Percentiles rank a stretch among this genome's conserved stretches.
phyloP scores from a whole-genome alignment of 2,113 vertebrate genomes.

The Suricata suricatta region DNA sequence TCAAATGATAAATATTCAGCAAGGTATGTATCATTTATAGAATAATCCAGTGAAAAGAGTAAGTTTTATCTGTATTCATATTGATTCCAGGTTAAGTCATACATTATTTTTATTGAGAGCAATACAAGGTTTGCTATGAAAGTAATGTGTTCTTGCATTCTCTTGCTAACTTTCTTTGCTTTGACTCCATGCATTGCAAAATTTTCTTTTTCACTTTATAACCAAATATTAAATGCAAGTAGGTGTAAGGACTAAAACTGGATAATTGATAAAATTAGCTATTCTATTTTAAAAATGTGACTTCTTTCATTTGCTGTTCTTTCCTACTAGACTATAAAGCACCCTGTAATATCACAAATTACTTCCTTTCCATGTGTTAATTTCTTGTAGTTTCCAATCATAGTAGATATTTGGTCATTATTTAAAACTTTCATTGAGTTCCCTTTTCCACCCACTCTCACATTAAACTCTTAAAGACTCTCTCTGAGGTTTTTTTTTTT shows the following conservation, averaged over 20 bases:
- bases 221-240: conserved; percentile 8
- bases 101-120: conserved; percentile 71
- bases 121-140: conserved; percentile 44
- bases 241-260: neutral
- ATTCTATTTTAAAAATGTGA: conserved; percentile 49
- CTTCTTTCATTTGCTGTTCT: conserved; percentile 14
- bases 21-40: conserved; percentile 47
- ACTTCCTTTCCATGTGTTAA: neutral
- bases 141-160: neutral
- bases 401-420: neutral
- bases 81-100: conserved; percentile 61
- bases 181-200: conserved; percentile 22
- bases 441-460: neutral
- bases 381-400: conserved; percentile 24
- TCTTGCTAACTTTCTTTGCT: conserved; percentile 8
- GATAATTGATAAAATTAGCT: conserved; percentile 43
- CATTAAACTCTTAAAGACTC: neutral
- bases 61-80: conserved; percentile 57
- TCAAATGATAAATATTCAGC: conserved; percentile 61
- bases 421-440: conserved; percentile 6
- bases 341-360: neutral
- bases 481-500: neutral
- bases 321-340: conserved; percentile 12
- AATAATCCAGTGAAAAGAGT: conserved; percentile 53
- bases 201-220: conserved; percentile 43